Percentiles rank a stretch among this genome's conserved stretches.
Evolutionary conservation across 2,797 vertebrate genomes (phyloP).

Genomic region (Pitangus sulphuratus): DNA sequence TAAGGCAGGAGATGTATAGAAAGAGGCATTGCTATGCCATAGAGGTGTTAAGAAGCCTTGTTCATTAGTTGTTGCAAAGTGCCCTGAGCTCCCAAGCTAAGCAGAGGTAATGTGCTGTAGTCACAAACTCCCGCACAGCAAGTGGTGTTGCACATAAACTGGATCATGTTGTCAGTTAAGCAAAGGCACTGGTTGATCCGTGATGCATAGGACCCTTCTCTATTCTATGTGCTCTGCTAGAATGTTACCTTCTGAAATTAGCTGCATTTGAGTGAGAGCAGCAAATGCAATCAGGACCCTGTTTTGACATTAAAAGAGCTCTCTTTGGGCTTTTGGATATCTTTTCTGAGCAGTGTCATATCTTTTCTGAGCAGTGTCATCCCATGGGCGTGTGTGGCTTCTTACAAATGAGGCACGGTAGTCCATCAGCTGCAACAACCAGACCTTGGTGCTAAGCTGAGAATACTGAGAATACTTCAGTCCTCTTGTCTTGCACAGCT

Average conservation of each 20-base stretch:
- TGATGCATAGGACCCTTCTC: background rate
- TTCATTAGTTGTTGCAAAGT: background rate
- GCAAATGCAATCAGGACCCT: background rate
- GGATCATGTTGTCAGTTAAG: background rate
- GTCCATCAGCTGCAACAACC: background rate
- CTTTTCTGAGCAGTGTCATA: background rate
- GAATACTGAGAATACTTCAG: background rate
- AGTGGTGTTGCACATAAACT: background rate
- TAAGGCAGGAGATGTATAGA: background rate
- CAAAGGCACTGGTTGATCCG: background rate
- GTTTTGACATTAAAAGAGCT: background rate
- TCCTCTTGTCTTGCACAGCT: background rate
- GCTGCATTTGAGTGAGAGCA: background rate
- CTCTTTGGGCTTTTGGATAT: background rate
- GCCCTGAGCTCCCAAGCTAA: background rate
- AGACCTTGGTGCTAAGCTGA: background rate
- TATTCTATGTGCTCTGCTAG: background rate
- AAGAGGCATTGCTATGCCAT: background rate
- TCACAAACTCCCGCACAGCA: background rate
- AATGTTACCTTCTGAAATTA: background rate
- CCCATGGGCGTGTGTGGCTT: background rate
- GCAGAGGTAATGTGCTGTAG: background rate
- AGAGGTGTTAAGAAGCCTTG: background rate
- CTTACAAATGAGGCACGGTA: background rate
- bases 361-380: background rate